Conservation (phyloP, 1,140 invertebrate genomes). For the Hydropsyche tenuis region DNA sequence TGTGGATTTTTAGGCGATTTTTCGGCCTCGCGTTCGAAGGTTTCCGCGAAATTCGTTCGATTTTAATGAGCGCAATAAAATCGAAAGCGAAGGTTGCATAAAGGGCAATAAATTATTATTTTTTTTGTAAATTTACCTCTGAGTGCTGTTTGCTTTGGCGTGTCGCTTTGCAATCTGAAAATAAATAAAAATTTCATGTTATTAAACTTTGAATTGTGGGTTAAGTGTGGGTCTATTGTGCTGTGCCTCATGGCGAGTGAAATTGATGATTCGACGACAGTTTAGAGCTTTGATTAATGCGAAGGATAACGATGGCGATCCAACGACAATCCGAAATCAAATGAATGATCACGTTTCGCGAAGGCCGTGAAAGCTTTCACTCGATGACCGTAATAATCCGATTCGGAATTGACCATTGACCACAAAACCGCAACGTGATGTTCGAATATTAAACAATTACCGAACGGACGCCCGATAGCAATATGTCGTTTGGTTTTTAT, state of each 20-base stretch:
- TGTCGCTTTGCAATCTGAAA: neutral
- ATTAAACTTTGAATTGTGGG: no score
- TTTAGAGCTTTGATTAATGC: conserved; percentile 7
- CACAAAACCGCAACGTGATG: conserved; percentile 5
- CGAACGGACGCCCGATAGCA: neutral
- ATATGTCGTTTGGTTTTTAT: neutral
- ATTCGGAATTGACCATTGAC: conserved; percentile 18
- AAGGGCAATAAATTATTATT: no score
- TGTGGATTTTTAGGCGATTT: no score
- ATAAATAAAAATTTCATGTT: neutral
- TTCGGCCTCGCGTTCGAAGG: no score
- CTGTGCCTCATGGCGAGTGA: neutral
- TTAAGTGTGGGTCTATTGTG: neutral
- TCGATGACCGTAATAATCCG: conserved; percentile 22
- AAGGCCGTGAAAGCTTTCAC: conserved; percentile 23
- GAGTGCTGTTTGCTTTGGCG: neutral
- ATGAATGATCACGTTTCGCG: conserved; percentile 6
- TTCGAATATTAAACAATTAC: conserved; percentile 29
- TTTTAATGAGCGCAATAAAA: no score
- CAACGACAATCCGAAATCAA: neutral
- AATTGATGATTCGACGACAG: conserved; percentile 2
- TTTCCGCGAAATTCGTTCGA: no score
- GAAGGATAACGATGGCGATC: conserved; percentile 4
- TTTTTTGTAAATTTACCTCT: neutral
- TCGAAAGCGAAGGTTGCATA: no score